Percentiles rank a stretch among this genome's conserved stretches.
Evolutionary conservation across 2,888 invertebrate genomes (phyloP).

Genomic region (Clunio marinus): DNA sequence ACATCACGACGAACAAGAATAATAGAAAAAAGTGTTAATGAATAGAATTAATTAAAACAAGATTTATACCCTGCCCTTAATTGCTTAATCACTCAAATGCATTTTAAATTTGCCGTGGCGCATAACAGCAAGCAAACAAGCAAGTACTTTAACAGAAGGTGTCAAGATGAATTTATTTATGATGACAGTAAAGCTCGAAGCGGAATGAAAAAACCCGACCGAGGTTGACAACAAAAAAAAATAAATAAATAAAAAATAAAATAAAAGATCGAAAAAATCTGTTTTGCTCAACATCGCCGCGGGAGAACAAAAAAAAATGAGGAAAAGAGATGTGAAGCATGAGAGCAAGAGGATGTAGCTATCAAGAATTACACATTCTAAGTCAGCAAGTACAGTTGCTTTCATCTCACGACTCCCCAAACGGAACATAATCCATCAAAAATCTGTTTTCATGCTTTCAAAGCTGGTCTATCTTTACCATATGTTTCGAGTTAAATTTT

Average conservation of each 20-base stretch:
- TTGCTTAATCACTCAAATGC: neutral
- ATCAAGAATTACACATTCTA: neutral
- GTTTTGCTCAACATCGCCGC: neutral
- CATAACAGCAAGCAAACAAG: neutral
- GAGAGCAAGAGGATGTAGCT: slow-evolving; percentile 2
- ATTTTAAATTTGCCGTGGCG: slow-evolving; percentile 5
- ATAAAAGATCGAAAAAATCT: slow-evolving; percentile 10
- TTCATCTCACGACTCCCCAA: neutral
- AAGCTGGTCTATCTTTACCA: neutral
- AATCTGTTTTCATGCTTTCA: neutral
- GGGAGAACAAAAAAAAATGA: neutral
- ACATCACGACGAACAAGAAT: no score
- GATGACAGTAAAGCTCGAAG: slow-evolving; percentile 10
- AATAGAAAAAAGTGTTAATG: no score
- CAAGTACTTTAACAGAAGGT: slow-evolving; percentile 17
- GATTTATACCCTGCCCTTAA: no score
- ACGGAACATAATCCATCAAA: slow-evolving; percentile 7
- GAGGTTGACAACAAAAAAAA: neutral
- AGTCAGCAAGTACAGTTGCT: neutral
- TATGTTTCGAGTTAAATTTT: slow-evolving; percentile 7
- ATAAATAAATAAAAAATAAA: no score
- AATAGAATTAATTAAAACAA: no score
- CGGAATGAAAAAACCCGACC: neutral
- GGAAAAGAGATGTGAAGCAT: no score
- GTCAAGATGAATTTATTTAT: slow-evolving; percentile 31